Evolutionary conservation across 2,797 vertebrate species (phyloP).

Genomic region (Percopsis omiscomaycus): DNA sequence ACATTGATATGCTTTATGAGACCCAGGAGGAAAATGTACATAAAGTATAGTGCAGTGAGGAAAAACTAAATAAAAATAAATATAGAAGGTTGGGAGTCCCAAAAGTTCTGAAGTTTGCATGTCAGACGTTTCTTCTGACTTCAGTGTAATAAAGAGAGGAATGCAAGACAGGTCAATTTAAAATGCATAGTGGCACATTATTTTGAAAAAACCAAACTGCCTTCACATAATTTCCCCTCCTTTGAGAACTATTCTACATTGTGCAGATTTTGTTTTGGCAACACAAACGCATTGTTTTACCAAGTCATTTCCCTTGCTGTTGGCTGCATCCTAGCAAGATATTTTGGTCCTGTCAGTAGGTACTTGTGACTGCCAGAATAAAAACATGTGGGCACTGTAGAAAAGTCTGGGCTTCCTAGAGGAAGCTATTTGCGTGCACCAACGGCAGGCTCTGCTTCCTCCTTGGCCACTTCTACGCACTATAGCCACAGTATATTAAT

Average conservation of each 20-base stretch:
- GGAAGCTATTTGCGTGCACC: constrained; percentile 15
- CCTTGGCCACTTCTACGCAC: constrained; percentile 21
- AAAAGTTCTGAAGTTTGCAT: no score
- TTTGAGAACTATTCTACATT: constrained; percentile 30
- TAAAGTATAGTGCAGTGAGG: no score
- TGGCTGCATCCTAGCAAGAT: constrained; percentile 56
- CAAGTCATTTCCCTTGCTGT: constrained; percentile 50
- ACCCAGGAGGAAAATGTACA: no score
- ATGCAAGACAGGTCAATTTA: constrained; percentile 2
- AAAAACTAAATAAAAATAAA: no score
- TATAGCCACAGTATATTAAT: constrained; percentile 15
- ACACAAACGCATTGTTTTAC: constrained; percentile 35
- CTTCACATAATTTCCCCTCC: constrained; percentile 17
- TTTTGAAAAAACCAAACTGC: constrained; percentile 6
- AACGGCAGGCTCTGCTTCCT: constrained; percentile 13
- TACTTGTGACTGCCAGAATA: constrained; percentile 45
- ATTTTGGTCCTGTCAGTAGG: constrained; percentile 38
- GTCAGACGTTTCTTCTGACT: no score
- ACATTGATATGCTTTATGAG: no score
- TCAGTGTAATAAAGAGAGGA: no score
- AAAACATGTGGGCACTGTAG: constrained; percentile 60
- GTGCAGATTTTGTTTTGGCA: constrained; percentile 45
- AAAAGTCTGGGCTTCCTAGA: constrained; percentile 51
- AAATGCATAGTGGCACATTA: constrained; percentile 8
- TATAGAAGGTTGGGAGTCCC: no score